A percentile compares a stretch with the other conserved stretches of the same genome.
phyloP scores from a whole-genome alignment of 2,888 invertebrate species.

The Bembecia ichneumoniformis region DNA sequence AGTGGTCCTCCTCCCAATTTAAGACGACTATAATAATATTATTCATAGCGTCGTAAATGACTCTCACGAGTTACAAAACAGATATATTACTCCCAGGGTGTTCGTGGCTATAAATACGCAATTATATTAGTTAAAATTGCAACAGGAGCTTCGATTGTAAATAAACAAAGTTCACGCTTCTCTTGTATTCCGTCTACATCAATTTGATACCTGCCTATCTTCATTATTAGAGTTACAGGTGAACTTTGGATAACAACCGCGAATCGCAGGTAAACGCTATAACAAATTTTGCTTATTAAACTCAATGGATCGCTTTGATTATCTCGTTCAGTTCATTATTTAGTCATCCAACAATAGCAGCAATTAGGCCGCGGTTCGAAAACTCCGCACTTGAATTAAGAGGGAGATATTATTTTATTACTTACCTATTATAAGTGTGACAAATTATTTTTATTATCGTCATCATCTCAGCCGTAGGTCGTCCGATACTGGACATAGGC shows the following conservation, averaged over 20 bases:
- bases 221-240: slow-evolving; percentile 1
- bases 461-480: too few species aligned
- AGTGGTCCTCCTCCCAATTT: background rate
- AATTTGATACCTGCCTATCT: background rate
- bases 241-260: slow-evolving; percentile 1
- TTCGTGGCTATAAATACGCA: slow-evolving; percentile 41
- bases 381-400: slow-evolving; percentile 2
- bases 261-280: slow-evolving; percentile 1
- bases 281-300: slow-evolving; percentile 1
- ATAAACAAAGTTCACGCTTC: too few species aligned
- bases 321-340: slow-evolving; percentile 26
- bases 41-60: background rate
- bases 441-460: too few species aligned
- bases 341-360: slow-evolving; percentile 20
- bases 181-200: background rate
- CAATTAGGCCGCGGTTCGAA: slow-evolving; percentile 19
- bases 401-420: too few species aligned
- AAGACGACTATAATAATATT: background rate
- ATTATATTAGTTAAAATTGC: slow-evolving; percentile 18
- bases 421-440: too few species aligned
- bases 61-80: background rate
- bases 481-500: too few species aligned
- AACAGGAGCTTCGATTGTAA: background rate
- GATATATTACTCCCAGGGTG: slow-evolving; percentile 20
- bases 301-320: slow-evolving; percentile 16